Base-by-base conservation (phyloP, 2,888 invertebrate genomes). In the Drosophila vallismaia region DNA sequence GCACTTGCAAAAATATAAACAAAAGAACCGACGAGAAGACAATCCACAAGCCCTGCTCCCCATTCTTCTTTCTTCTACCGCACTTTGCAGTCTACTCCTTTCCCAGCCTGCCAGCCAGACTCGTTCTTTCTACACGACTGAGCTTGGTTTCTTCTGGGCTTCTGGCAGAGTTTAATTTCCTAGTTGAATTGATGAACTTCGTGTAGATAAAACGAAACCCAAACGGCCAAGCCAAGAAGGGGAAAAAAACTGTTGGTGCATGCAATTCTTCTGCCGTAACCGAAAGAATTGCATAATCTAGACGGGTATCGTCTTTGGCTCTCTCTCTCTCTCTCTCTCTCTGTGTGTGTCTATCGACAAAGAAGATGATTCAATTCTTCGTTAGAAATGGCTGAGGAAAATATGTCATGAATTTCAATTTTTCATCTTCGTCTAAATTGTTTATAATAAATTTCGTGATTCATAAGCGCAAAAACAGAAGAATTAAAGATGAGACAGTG, bases 141-240 rank as follows among this genome's bases (percentile, higher is more conserved):
- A 69, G 48, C 71, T 74, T 53, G 54, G 71, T 59, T 69, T 53
- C 64, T 9, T 46, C 46, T 66, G 64, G 64, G 63, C 45, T 71
- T 80, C 66, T 71, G 63, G 58, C 55, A 58, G 60, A 66, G 77
- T 76, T 86, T 84, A 84, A 84, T 78, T 86, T 86, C 76, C 85
- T 68, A 78, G 85, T 84, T 69, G 85, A 86, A 82, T 86, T 82
- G 87, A 82, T 82, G 82, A 82, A 82, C 87, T 82, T 86, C 78
- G 87, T 80, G 82, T 69, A 86, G 86, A 82, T 82, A 82, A 50
- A 59, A 44, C 14, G 33, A 60, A 28, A 48, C 29, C 24, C 26
- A 67, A 44, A 57, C 53, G 50, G 29, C 56, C 40, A n/a, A 48
- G 29, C 56, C 40, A n/a, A 2, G 42, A 31, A 45, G 45, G 31